Base-by-base conservation (phyloP, 1,140 invertebrate genomes). In the Temnothorax nylanderi region DNA sequence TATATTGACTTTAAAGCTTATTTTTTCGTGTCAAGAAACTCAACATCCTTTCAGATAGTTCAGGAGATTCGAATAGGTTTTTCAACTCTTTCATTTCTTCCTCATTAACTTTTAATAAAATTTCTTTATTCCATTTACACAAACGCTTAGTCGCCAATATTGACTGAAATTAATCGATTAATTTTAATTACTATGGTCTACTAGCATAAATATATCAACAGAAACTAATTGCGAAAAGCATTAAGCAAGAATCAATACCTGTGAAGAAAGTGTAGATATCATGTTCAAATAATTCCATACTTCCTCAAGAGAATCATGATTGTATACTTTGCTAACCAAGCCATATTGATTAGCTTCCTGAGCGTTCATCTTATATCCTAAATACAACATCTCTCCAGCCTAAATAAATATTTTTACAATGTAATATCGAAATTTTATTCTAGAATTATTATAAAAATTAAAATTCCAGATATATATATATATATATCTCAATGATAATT, bases 311-410 rank as follows among this genome's bases (percentile, higher is more conserved):
- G 80, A 32, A 21, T 89, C 75, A 54, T 87, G 2, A 75, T 91
- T 96, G 77, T 97, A 97, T 11, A 98, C 93, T 92, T 97, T 95
- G 54, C 97, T 97, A 0, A 99, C 96, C 58, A 99, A 96, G 58
- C 97, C 97, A 91, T 96, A 95, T 44, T 97, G 94, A 21, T 96
- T 93, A 2, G 98, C 98, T 95, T 98, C 97, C 75, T 95, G 82
- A 7, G 98, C 98, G 86, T 96, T 96, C 82, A 99, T 95, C 95
- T 97, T 98, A 81, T 97, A 96, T 88, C 97, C 98, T 84, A 99
- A 97, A 41, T 98, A 94, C 54, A 99, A 94, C 94, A 99, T 95
- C 94, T 99, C 98, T 81, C 95, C 96, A 34, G 98, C 98, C 96
- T 98, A 81, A 96, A 96, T 34, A 67, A 8, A 71, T 54, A 81